Evolutionary conservation across 2,888 invertebrate species (phyloP).

Genomic region (Philereme vetulata): DNA sequence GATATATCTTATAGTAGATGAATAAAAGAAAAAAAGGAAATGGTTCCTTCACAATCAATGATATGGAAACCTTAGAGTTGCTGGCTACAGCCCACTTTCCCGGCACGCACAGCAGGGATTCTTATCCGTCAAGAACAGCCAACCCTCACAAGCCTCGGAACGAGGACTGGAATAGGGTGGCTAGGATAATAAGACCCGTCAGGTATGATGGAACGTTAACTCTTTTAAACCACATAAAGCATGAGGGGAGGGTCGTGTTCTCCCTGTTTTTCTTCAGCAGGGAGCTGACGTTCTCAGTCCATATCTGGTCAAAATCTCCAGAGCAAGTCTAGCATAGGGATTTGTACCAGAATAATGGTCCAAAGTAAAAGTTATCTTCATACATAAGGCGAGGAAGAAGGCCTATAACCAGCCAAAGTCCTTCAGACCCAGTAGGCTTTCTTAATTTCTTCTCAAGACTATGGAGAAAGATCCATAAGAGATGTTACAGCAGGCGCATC

Average conservation of each 20-base stretch:
- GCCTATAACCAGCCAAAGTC: constrained; percentile 5
- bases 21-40: no score
- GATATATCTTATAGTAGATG: no score
- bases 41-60: not conserved
- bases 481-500: not conserved
- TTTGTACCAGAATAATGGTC: not conserved
- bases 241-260: not conserved
- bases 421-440: constrained; percentile 4
- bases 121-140: not conserved
- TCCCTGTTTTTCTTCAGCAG: constrained; percentile 1
- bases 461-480: constrained; percentile 12
- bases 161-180: not conserved
- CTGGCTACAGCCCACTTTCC: not conserved
- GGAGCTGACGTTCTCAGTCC: not conserved
- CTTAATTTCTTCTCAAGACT: constrained; percentile 10
- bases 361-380: not conserved
- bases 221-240: not conserved
- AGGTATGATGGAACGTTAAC: not conserved
- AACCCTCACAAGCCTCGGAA: not conserved
- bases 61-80: not conserved
- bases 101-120: not conserved
- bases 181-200: not conserved
- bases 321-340: not conserved
- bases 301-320: not conserved
- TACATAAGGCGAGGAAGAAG: not conserved